Evolutionary conservation across 2,113 vertebrate genomes (phyloP).

Genomic region (Rhynchopsitta pachyrhyncha): DNA sequence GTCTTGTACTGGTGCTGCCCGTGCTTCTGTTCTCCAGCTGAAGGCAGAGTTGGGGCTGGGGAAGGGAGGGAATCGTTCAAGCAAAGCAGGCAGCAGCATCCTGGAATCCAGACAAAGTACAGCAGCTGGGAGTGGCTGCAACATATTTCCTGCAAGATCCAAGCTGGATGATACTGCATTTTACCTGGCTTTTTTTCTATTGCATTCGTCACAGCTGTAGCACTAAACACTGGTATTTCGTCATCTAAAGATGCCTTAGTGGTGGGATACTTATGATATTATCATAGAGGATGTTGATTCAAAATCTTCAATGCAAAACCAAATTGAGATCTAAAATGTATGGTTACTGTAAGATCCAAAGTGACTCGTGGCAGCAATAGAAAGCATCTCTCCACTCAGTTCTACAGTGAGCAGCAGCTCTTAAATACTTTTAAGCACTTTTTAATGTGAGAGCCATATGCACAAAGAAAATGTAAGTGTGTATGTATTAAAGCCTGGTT

Average conservation of each 20-base stretch:
- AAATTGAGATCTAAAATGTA: not conserved
- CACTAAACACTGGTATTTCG: not conserved
- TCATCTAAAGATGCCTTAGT: not conserved
- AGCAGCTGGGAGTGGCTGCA: not conserved
- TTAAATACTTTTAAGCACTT: conserved; percentile 14
- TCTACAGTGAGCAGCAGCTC: not conserved
- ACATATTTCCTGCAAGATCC: not conserved
- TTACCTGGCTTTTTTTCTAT: not conserved
- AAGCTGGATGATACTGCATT: not conserved
- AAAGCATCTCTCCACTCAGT: not conserved
- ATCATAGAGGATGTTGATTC: not conserved
- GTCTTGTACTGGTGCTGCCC: not conserved
- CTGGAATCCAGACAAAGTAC: not conserved
- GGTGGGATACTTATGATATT: not conserved
- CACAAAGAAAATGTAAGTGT: not conserved
- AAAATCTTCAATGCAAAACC: not conserved
- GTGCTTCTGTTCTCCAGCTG: not conserved
- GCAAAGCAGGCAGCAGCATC: not conserved
- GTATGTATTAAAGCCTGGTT: not conserved
- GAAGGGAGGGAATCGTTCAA: not conserved
- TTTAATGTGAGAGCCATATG: not conserved
- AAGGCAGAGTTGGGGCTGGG: not conserved
- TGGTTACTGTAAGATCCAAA: not conserved
- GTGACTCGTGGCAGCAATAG: not conserved
- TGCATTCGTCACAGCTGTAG: not conserved